These are phyloP conservation scores for Trididemnum clinides DNA, from an alignment of 23 tunicate species.

Conservation along the genomic window DNA sequence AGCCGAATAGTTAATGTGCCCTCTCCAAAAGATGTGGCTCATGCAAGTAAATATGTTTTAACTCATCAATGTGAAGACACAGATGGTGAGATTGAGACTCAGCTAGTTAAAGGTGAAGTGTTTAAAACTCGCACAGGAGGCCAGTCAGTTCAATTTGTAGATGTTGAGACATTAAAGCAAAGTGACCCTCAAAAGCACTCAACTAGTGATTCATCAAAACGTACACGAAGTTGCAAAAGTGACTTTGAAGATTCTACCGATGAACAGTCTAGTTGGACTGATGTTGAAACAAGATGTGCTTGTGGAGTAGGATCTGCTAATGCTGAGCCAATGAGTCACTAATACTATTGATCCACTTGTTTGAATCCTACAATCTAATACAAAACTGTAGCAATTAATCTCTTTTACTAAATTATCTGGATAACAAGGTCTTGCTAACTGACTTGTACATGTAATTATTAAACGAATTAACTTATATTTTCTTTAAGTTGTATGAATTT, in stretches of 20 bases:
- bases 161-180: constrained; percentile 88
- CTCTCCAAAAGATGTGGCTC: constrained; percentile 82
- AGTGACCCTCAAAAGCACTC: constrained; percentile 68
- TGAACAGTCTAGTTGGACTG: constrained; percentile 92
- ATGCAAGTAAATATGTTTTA: constrained; percentile 73
- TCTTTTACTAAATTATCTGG: no score
- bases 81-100: constrained; percentile 90
- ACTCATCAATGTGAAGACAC: constrained; percentile 90
- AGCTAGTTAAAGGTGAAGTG: constrained; percentile 98
- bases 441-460: no score
- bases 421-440: no score
- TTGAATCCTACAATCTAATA: no score
- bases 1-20: constrained; percentile 79
- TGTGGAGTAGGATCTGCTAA: not conserved
- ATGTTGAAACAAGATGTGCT: constrained; percentile 78
- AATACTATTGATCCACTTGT: no score
- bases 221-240: not conserved
- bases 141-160: constrained; percentile 94
- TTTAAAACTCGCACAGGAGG: constrained; percentile 95
- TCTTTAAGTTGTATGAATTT: no score
- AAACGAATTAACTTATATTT: no score
- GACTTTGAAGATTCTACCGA: constrained; percentile 53
- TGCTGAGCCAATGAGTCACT: no score
- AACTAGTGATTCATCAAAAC: not conserved
- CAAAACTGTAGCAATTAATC: no score